Evolutionary conservation across 2,113 vertebrate species (phyloP), one percentile per base, ranked within the genome.

Genomic region (Notiomystis cincta): DNA sequence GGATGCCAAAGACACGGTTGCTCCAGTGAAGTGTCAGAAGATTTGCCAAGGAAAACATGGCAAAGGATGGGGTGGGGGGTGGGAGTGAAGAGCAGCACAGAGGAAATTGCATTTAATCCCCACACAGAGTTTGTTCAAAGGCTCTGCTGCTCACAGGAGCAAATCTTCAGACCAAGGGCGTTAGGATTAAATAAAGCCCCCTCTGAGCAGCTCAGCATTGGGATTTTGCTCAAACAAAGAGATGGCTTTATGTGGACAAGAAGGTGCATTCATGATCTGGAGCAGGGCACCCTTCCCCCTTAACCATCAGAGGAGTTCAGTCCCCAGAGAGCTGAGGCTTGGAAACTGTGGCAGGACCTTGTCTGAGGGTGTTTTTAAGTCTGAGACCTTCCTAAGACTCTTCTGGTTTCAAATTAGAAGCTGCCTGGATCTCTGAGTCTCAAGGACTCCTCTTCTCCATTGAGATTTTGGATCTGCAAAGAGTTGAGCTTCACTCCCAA

Each of bases 21-120:
- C 73, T 93, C 76, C 87, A 81, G 70, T n/a, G 28, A 70, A 95
- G 80, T 33, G 86, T 94, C 57, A 84, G 85, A 97, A 85, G 85
- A 65, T 86, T 97, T 97, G 97, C 97, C 96, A 97, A 96, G 83
- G 84, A 85, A 97, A 97, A 97, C 94, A 87, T 25, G 82, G 72
- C 54, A 73, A 78, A 79, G 93, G 93, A 86, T 37, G 38, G 78
- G 56, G 38, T 73, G 62, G 70, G 75, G 80, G 77, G 57, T 64
- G 79, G 64, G 60, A 61, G 48, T 17, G 71, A 91, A 89, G 90
- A 93, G 69, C 82, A 94, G 60, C 85, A 85, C 62, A 69, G 86
- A 94, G 93, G 88, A 95, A 96, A 94, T 37, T 47, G 84, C 71
- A 73, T 95, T 92, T 79, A 84, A 96, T 95, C 78, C 78, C 78